These are phyloP conservation scores for Gulo gulo DNA, from an alignment of 2,113 vertebrate species.

Conservation along the genomic window DNA sequence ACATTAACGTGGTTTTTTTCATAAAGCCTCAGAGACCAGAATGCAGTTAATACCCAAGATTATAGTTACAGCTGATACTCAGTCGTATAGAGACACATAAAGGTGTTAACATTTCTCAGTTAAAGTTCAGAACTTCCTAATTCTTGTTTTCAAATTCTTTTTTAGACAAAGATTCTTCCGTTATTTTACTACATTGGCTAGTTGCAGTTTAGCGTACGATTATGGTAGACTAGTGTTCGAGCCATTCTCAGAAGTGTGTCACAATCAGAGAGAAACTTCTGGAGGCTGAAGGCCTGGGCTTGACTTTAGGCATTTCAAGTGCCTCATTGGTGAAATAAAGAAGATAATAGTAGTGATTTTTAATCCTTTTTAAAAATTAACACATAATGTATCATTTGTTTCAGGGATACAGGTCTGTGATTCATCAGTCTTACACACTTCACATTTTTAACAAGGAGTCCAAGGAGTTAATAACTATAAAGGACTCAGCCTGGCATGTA, in stretches of 20 bases:
- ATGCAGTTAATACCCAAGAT: neutral
- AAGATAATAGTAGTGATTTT: neutral
- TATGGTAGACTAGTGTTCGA: neutral
- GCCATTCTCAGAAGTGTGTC: neutral
- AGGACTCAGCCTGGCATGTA: no score
- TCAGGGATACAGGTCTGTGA: no score
- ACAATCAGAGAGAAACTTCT: neutral
- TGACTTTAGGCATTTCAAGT: neutral
- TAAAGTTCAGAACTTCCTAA: neutral
- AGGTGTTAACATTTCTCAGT: neutral
- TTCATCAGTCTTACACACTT: no score
- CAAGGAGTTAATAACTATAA: no score
- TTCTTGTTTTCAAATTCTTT: neutral
- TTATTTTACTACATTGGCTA: neutral
- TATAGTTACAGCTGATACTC: neutral
- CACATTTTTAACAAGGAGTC: no score
- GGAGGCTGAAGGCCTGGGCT: neutral
- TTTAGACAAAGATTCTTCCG: neutral
- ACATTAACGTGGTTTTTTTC: neutral
- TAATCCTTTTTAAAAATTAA: neutral
- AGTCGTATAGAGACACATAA: neutral
- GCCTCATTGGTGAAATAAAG: neutral
- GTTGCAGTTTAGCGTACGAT: neutral
- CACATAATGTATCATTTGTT: no score
- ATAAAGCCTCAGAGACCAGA: neutral